Evolutionary conservation across 2,113 vertebrate species (phyloP).

Genomic region (Coryphaenoides rupestris): DNA sequence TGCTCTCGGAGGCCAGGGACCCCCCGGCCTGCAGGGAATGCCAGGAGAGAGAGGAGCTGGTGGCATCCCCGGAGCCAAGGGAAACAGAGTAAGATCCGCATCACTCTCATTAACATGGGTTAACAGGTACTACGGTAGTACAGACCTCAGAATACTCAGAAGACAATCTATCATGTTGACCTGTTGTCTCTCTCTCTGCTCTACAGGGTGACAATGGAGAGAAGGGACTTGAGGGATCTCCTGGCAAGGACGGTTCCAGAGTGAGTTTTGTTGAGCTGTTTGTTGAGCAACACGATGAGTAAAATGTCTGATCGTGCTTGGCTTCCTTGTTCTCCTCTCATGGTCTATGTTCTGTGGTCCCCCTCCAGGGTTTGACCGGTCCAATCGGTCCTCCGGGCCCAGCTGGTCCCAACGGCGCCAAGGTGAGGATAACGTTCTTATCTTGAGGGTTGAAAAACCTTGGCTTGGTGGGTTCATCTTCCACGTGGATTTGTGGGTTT

Average conservation of each 20-base stretch:
- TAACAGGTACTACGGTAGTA: not conserved
- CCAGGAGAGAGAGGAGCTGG: slow-evolving; percentile 90
- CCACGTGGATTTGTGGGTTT: not conserved
- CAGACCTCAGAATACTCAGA: not conserved
- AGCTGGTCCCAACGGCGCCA: slow-evolving; percentile 87
- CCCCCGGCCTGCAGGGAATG: slow-evolving; percentile 95
- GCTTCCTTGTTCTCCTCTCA: not conserved
- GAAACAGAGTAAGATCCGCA: slow-evolving; percentile 85
- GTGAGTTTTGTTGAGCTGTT: slow-evolving; percentile 73
- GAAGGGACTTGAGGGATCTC: slow-evolving; percentile 92
- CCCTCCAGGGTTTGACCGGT: slow-evolving; percentile 86
- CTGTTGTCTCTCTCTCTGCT: slow-evolving; percentile 15
- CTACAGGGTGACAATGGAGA: slow-evolving; percentile 87
- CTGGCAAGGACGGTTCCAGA: slow-evolving; percentile 89
- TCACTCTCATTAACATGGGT: not conserved
- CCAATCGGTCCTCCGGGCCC: slow-evolving; percentile 94
- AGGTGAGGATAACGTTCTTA: slow-evolving; percentile 72
- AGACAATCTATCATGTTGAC: no score
- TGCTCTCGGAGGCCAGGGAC: slow-evolving; percentile 81
- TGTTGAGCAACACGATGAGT: not conserved
- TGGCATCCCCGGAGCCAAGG: slow-evolving; percentile 89
- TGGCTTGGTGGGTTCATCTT: no score
- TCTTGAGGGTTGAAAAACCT: not conserved
- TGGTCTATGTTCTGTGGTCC: not conserved
- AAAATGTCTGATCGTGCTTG: no score